phyloP scores from a whole-genome alignment of 1,140 invertebrate species.

The Magallana angulata region DNA sequence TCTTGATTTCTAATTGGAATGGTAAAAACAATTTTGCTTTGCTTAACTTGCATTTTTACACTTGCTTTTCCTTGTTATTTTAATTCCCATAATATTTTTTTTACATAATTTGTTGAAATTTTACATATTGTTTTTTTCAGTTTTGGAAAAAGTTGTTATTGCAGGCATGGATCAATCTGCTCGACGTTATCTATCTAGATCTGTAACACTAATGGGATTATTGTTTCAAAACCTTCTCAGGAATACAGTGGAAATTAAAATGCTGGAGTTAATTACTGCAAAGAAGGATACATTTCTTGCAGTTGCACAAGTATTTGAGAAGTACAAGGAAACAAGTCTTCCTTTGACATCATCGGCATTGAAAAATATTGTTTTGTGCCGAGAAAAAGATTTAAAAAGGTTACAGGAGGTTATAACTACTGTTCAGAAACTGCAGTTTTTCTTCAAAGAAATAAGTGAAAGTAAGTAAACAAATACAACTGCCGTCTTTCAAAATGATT shows the following conservation, averaged over 20 bases:
- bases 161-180: neutral
- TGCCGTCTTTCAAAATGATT: no score
- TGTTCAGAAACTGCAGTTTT: neutral
- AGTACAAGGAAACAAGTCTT: neutral
- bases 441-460: neutral
- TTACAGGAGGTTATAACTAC: neutral
- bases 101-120: no score
- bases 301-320: neutral
- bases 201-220: neutral
- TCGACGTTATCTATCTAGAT: neutral
- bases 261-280: neutral
- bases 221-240: neutral
- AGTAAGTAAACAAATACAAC: neutral
- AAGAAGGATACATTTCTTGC: neutral
- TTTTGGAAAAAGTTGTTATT: neutral
- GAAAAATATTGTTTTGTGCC: neutral
- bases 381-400: conserved; percentile 8
- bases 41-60: no score
- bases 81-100: no score
- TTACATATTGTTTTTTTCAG: neutral
- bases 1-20: no score
- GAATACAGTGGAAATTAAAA: neutral
- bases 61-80: no score
- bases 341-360: neutral
- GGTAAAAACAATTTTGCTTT: no score